Conservation (phyloP, 2,797 vertebrate genomes). For the Cryptoprocta ferox region DNA sequence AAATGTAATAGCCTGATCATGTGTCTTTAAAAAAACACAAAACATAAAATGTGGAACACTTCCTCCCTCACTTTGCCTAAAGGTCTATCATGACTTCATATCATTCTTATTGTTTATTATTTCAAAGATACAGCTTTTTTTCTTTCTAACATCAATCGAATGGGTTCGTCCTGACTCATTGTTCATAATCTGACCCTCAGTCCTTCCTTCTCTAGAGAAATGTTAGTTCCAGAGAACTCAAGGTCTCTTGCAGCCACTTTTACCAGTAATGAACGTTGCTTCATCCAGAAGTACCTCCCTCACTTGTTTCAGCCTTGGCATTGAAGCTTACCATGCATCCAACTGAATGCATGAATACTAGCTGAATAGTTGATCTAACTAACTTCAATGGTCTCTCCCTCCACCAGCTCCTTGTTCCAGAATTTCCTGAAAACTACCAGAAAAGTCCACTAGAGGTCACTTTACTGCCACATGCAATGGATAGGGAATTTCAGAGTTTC, state of each 20-base stretch:
- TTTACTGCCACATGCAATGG: neutral
- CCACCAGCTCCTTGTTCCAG: neutral
- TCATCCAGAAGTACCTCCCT: neutral
- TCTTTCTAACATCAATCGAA: neutral
- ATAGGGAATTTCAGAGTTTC: neutral
- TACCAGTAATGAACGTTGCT: neutral
- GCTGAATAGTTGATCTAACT: neutral
- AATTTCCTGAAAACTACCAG: constrained; percentile 43
- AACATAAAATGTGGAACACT: neutral
- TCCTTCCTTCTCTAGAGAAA: constrained; percentile 51
- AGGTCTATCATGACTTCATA: neutral
- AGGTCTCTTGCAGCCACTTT: neutral
- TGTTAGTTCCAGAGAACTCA: neutral
- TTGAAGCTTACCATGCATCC: neutral
- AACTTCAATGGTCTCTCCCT: neutral
- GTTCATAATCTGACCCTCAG: neutral
- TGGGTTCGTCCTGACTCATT: neutral
- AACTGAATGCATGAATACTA: neutral
- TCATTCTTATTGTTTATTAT: neutral
- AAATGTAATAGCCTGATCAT: neutral
- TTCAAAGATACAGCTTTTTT: neutral
- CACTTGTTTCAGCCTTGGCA: neutral
- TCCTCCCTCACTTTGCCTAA: neutral
- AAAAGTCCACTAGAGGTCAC: constrained; percentile 67
- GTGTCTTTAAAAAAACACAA: neutral